These are phyloP conservation scores for Falco naumanni DNA, from an alignment of 2,797 vertebrate genomes.

Conservation along the genomic window DNA sequence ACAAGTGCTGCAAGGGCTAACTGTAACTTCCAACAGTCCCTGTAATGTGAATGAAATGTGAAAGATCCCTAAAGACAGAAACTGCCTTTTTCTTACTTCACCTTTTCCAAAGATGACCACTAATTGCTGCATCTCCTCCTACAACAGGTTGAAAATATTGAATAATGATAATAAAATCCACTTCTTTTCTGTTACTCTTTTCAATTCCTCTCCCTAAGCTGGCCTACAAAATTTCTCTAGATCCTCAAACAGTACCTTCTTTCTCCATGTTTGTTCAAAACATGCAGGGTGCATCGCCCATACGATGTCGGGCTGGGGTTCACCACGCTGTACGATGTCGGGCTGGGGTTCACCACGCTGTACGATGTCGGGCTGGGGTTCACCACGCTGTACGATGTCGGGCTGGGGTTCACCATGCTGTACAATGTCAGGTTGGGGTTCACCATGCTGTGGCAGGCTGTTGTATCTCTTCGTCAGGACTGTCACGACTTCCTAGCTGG, in stretches of 20 bases:
- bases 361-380: not conserved
- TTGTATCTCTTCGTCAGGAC: not conserved
- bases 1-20: not conserved
- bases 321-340: not conserved
- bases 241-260: not conserved
- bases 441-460: not conserved
- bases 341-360: not conserved
- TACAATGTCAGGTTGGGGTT: not conserved
- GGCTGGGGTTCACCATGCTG: not conserved
- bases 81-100: not conserved
- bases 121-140: not conserved
- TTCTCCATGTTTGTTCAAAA: not conserved
- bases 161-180: not conserved
- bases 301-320: not conserved
- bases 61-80: constrained; percentile 40
- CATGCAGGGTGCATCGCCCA: not conserved
- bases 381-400: not conserved
- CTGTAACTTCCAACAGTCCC: not conserved
- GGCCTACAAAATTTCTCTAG: not conserved
- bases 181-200: not conserved
- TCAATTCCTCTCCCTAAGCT: not conserved
- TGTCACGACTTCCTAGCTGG: not conserved
- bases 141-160: not conserved
- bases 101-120: constrained; percentile 12
- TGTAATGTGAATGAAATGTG: constrained; percentile 7